phyloP scores from a whole-genome alignment of 1,140 invertebrate genomes.

The Bicyclus anynana region DNA sequence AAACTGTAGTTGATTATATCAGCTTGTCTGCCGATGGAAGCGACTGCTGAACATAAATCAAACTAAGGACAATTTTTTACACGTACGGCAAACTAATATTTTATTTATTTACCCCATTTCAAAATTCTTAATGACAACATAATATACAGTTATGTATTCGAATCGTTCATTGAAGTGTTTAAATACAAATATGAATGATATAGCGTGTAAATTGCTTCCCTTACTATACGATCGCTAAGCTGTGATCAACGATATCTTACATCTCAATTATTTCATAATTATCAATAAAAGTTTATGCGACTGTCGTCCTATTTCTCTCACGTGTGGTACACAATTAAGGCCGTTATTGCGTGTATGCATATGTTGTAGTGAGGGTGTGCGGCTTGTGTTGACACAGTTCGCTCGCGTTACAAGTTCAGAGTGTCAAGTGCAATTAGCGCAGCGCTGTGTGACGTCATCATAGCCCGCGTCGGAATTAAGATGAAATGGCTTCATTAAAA shows the following conservation, averaged over 20 bases:
- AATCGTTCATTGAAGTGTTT: too few species aligned
- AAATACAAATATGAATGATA: too few species aligned
- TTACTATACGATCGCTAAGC: not conserved
- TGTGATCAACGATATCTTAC: not conserved
- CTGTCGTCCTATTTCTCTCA: not conserved
- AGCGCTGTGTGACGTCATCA: conserved; percentile 5
- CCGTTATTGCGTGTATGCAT: conserved; percentile 9
- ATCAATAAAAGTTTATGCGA: conserved; percentile 11
- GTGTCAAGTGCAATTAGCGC: conserved; percentile 44
- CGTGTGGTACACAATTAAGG: conserved; percentile 3
- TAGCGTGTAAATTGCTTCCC: not conserved
- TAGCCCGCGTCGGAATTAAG: not conserved
- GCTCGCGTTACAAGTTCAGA: conserved; percentile 25
- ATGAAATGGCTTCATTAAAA: not conserved
- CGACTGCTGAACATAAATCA: too few species aligned
- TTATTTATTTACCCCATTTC: too few species aligned
- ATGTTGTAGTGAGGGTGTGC: not conserved
- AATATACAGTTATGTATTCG: too few species aligned
- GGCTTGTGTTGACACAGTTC: conserved; percentile 22
- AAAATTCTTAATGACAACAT: too few species aligned
- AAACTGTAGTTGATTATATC: too few species aligned
- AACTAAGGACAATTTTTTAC: too few species aligned
- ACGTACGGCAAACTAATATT: too few species aligned
- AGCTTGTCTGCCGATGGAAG: too few species aligned
- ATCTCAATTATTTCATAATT: conserved; percentile 7